phyloP scores from a whole-genome alignment of 2,888 invertebrate species.

The Philereme transversata region DNA sequence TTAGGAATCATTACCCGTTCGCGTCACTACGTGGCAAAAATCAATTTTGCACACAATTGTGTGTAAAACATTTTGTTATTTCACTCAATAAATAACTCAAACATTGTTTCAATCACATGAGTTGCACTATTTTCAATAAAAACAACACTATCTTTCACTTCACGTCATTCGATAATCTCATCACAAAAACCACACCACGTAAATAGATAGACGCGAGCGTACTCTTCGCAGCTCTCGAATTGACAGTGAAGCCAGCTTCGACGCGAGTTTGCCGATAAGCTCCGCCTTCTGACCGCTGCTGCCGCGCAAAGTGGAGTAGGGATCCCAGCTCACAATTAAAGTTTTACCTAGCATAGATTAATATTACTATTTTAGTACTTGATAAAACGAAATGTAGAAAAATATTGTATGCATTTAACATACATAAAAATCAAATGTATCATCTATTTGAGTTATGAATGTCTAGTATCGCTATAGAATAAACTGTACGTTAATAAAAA shows the following conservation, averaged over 20 bases:
- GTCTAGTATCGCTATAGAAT: too few species aligned
- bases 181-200: conserved; percentile 81
- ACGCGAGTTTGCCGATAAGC: conserved; percentile 84
- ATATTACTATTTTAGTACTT: not conserved
- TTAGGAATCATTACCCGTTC: conserved; percentile 90
- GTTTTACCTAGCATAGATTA: not conserved
- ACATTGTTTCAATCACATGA: conserved; percentile 71
- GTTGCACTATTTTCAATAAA: conserved; percentile 66
- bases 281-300: conserved; percentile 84
- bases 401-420: too few species aligned
- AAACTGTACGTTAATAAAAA: too few species aligned
- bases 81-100: conserved; percentile 70
- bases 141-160: conserved; percentile 80
- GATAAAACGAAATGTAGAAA: too few species aligned
- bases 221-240: conserved; percentile 82
- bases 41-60: conserved; percentile 82
- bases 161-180: conserved; percentile 80
- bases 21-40: conserved; percentile 85
- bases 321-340: conserved; percentile 50
- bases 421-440: too few species aligned
- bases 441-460: too few species aligned
- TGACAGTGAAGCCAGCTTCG: conserved; percentile 81
- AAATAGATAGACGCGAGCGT: conserved; percentile 75
- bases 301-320: conserved; percentile 83
- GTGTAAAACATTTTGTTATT: conserved; percentile 80